phyloP scores from a whole-genome alignment of 2,888 invertebrate species.

The Neelides folsomi region DNA sequence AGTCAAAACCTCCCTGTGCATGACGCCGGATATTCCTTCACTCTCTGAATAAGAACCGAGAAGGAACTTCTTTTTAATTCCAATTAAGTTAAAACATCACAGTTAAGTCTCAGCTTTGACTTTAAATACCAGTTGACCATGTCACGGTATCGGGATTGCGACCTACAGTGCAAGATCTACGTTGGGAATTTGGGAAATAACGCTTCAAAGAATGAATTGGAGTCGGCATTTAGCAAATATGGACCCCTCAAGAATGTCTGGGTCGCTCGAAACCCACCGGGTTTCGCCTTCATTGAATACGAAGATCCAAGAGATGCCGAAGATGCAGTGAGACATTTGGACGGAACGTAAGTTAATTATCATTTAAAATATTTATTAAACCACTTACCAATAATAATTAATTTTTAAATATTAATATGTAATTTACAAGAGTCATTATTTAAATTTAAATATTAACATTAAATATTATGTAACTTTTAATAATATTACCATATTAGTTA shows the following conservation, averaged over 20 bases:
- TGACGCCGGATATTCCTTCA: too few relatives aligned
- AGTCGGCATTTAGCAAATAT: slow-evolving; percentile 74
- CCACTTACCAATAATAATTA: not conserved
- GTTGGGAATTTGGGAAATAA: slow-evolving; percentile 83
- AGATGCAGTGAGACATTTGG: slow-evolving; percentile 67
- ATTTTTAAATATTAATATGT: not conserved
- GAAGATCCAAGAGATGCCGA: slow-evolving; percentile 70
- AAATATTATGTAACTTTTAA: too few relatives aligned
- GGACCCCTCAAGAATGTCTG: slow-evolving; percentile 81
- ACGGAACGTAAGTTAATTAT: slow-evolving; percentile 57
- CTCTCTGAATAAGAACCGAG: too few relatives aligned
- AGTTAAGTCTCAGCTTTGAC: too few relatives aligned
- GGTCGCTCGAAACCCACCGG: slow-evolving; percentile 87
- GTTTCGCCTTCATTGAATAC: slow-evolving; percentile 79
- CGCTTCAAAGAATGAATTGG: slow-evolving; percentile 77
- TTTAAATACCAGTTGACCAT: too few relatives aligned
- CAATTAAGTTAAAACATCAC: too few relatives aligned
- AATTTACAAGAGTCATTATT: not conserved
- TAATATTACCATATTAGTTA: too few relatives aligned
- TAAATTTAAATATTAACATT: not conserved
- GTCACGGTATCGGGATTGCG: slow-evolving; percentile 67
- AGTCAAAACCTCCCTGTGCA: too few relatives aligned
- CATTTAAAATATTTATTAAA: slow-evolving; percentile 16
- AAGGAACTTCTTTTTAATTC: too few relatives aligned
- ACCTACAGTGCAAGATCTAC: slow-evolving; percentile 78